Evolutionary conservation across 2,797 vertebrate genomes (phyloP), one percentile per base, ranked within the genome.

Genomic region (Rhinella marina): DNA sequence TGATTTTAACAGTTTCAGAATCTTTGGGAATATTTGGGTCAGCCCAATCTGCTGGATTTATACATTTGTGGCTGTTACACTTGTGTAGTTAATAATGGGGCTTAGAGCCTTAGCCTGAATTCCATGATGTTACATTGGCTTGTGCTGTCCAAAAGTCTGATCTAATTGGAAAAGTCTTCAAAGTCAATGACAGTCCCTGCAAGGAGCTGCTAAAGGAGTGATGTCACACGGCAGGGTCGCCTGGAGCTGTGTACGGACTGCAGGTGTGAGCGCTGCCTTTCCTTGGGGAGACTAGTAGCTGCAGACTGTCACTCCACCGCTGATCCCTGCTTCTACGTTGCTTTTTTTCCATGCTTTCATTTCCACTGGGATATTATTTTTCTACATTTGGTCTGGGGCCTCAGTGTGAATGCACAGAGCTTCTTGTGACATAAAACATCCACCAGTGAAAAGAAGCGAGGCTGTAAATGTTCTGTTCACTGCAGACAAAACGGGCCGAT

Each of bases 131-230:
- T 76, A 85, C 32, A 52, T 59, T 73, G 52, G 83, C 73, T 48
- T 32, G 13, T 52, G 82, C 50, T 21, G 76, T 80, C 78, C 41
- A 86, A 82, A 48, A 77, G 79, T 59, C 87, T 91, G 90, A 91
- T 92, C 92, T 93, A 92, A 92, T 92, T 93, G 93, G 91, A 91
- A 93, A 92, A 92, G 91, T 90, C 93, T 91, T 91, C 27, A 84
- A 92, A 93, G 93, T 91, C 92, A 90, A 90, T 91, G 29, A 87
- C 89, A 92, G 92, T 91, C 92, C 68, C 91, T 92, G 88, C 59
- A 90, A 90, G 92, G 90, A 91, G 91, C 92, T 93, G 92, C 91
- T 93, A 91, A 93, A 92, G 93, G 92, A 91, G 91, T 94, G 94
- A 95, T 94, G 93, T 95, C 93, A 81, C 91, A 87, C 52, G 68